Percentiles rank a stretch among this genome's conserved stretches.
phyloP scores from a whole-genome alignment of 2,888 invertebrate genomes.

The Tetramorium bicarinatum region DNA sequence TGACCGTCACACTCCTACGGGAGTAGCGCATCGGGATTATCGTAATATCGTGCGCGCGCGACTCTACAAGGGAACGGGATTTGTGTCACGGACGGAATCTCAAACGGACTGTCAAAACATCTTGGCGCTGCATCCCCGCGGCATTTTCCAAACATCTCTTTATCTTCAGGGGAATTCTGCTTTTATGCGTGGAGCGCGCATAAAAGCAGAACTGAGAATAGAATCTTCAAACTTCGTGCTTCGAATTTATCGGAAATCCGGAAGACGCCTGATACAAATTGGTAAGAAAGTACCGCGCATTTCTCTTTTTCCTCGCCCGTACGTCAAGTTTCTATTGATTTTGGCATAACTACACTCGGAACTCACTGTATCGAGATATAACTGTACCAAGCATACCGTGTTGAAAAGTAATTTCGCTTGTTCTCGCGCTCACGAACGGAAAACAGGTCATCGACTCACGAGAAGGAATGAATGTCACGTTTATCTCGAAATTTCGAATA shows the following conservation, averaged over 20 bases:
- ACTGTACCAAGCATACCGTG: neutral
- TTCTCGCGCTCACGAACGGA: conserved; percentile 9
- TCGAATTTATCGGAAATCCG: conserved; percentile 48
- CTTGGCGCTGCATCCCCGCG: conserved; percentile 9
- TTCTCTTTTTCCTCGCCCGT: conserved; percentile 12
- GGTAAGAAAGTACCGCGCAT: conserved; percentile 35
- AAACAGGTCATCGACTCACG: conserved; percentile 9
- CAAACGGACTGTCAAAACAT: conserved; percentile 41
- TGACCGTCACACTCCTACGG: conserved; percentile 68
- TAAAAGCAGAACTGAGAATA: neutral
- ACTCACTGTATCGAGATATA: neutral
- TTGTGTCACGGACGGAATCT: conserved; percentile 53
- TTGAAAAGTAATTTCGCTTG: conserved; percentile 20
- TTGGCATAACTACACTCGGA: conserved; percentile 33
- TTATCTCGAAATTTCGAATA: conserved; percentile 56
- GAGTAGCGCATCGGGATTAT: conserved; percentile 70
- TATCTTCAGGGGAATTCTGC: conserved; percentile 34
- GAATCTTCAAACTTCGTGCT: conserved; percentile 45
- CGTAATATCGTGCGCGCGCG: conserved; percentile 59
- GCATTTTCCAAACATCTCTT: conserved; percentile 41
- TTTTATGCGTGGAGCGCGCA: conserved; percentile 4
- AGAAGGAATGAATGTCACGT: conserved; percentile 24
- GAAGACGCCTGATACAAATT: conserved; percentile 49
- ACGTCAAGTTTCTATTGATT: conserved; percentile 39
- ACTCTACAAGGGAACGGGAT: conserved; percentile 52